Evolutionary conservation across 35 echinoderm and acorn worm species (phyloP).

Genomic region (Diadema setosum): DNA sequence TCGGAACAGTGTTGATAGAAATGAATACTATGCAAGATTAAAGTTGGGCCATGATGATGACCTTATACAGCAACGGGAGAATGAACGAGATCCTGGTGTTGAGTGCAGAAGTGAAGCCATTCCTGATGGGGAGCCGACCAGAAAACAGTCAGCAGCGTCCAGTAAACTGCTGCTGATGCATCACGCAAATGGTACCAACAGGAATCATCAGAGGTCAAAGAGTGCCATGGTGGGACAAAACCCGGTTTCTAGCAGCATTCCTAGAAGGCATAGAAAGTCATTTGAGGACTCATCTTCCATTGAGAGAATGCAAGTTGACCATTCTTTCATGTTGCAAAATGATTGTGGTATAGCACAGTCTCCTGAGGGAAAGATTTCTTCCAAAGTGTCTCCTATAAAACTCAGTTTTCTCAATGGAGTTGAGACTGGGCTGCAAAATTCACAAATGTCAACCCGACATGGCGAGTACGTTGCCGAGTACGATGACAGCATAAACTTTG

Average conservation of each 20-base stretch:
- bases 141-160: background rate
- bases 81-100: too few species aligned
- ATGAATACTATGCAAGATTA: too few species aligned
- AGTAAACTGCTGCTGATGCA: background rate
- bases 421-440: too few species aligned
- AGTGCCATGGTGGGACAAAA: background rate
- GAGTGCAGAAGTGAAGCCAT: background rate
- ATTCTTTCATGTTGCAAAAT: background rate
- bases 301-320: background rate
- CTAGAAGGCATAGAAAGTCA: background rate
- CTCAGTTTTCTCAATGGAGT: too few species aligned
- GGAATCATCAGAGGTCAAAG: background rate
- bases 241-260: too few species aligned
- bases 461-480: too few species aligned
- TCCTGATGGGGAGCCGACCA: constrained; percentile 4
- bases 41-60: too few species aligned
- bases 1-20: too few species aligned
- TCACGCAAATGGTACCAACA: background rate
- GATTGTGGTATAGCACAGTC: background rate
- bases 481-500: too few species aligned
- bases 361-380: background rate
- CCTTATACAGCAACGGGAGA: too few species aligned
- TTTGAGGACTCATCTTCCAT: background rate
- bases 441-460: too few species aligned
- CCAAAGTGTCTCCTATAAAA: too few species aligned